A percentile compares a stretch with the other conserved stretches of the same genome.
Evolutionary conservation across 2,888 invertebrate genomes (phyloP).

Genomic region (Patella caerulea): DNA sequence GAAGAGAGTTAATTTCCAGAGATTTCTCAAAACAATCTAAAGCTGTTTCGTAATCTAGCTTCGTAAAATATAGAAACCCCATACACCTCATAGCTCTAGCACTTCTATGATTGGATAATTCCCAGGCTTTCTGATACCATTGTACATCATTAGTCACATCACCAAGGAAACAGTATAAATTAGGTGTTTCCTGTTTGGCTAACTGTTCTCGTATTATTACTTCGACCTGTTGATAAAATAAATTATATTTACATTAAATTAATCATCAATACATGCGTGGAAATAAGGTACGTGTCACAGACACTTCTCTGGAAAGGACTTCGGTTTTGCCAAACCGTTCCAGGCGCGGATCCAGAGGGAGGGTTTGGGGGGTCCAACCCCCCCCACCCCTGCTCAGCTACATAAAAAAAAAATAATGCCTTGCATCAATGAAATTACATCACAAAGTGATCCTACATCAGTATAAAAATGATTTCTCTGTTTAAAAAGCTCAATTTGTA

Average conservation of each 20-base stretch:
- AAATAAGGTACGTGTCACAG: not conserved
- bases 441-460: too few species aligned
- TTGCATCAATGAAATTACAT: too few species aligned
- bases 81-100: constrained; percentile 90
- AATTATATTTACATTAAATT: too few species aligned
- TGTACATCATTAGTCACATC: constrained; percentile 85
- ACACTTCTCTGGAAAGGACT: not conserved
- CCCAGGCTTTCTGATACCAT: constrained; percentile 92
- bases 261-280: too few species aligned
- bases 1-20: constrained; percentile 87
- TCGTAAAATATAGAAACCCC: constrained; percentile 76
- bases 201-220: constrained; percentile 86
- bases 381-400: too few species aligned
- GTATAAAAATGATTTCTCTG: too few species aligned
- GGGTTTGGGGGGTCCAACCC: too few species aligned
- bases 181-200: constrained; percentile 84
- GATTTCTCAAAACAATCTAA: constrained; percentile 87
- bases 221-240: constrained; percentile 78
- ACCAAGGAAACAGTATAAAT: constrained; percentile 92
- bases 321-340: not conserved
- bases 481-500: too few species aligned
- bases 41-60: constrained; percentile 79
- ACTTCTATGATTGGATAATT: constrained; percentile 84
- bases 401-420: too few species aligned
- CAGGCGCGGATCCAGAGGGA: too few species aligned